phyloP scores from a whole-genome alignment of 2,113 vertebrate species.

The Misgurnus mizolepis region DNA sequence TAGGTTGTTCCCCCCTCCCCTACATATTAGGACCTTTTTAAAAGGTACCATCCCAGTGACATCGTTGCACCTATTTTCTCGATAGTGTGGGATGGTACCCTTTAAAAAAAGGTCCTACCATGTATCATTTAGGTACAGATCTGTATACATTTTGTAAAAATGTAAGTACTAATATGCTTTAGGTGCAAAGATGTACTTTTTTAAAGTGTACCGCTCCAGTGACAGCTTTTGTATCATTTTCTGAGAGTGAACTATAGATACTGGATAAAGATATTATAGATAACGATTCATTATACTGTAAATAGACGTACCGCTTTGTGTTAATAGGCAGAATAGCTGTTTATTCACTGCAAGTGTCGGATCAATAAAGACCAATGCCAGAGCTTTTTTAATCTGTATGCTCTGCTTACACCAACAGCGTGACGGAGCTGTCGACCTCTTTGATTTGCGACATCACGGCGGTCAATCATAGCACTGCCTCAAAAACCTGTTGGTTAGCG shows the following conservation, averaged over 20 bases:
- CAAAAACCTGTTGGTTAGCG: conserved; percentile 81
- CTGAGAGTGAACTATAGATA: background rate
- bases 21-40: too few relatives aligned
- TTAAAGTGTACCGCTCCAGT: too few relatives aligned
- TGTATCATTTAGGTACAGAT: too few relatives aligned
- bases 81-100: too few relatives aligned
- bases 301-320: conserved; percentile 46
- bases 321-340: conserved; percentile 70
- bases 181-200: too few relatives aligned
- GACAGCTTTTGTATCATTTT: too few relatives aligned
- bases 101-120: too few relatives aligned
- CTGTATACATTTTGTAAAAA: too few relatives aligned
- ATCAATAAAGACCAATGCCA: conserved; percentile 76
- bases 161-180: too few relatives aligned
- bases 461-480: conserved; percentile 76
- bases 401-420: conserved; percentile 71
- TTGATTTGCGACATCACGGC: conserved; percentile 65
- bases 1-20: too few relatives aligned
- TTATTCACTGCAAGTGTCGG: conserved; percentile 78
- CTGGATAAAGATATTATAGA: conserved; percentile 26
- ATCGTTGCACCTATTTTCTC: too few relatives aligned
- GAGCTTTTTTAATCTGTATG: conserved; percentile 72
- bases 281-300: background rate
- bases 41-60: too few relatives aligned
- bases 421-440: conserved; percentile 63